Evolutionary conservation across 2,888 invertebrate genomes (phyloP), one percentile per base, ranked within the genome.

Genomic region (Halictus quadricinctus): DNA sequence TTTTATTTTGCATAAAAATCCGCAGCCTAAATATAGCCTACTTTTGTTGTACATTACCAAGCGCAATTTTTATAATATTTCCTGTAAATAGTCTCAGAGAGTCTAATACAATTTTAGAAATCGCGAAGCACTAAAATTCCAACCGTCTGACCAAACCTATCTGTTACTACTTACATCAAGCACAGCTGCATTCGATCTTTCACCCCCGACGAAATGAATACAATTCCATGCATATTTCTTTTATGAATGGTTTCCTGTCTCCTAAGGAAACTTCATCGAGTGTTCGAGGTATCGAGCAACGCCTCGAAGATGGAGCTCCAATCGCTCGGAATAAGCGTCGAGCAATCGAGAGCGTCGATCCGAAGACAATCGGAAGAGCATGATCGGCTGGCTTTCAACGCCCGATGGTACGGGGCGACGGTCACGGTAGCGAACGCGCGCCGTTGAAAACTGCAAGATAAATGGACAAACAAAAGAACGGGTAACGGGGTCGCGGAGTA

Each of bases 401-500:
- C 0, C 21, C 21, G 54, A 21, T 10, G 29, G 36, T 8, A 25
- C 66, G 29, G 6, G 29, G 29, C 18, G 36, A 29, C 29, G 60
- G 60, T 13, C n/a, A 60, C 18, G 66, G 36, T 18, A 7, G 72
- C 10, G 36, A 43, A 15, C 25, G 25, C 66, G 36, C 36, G 36
- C 18, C 66, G 25, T 4, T 41, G 54, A 74, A 74, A 72, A 48
- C 72, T 79, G 25, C n/a, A 79, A 75, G 84, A 79, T 84, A 84
- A 84, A 84, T 84, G 84, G 64, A 72, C 43, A 75, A 84, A 84
- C 85, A 84, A 84, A 77, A 72, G 54, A 36, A 36, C 75, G 69
- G 21, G n/a, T 64, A 74, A 80, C 76, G 60, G 36, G 80, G 50
- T 50, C 69, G 66, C 58, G 54, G 54, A 54, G 54, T 54, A 54